phyloP scores from a whole-genome alignment of 1,140 invertebrate genomes.

The Drosophila kepulauana region DNA sequence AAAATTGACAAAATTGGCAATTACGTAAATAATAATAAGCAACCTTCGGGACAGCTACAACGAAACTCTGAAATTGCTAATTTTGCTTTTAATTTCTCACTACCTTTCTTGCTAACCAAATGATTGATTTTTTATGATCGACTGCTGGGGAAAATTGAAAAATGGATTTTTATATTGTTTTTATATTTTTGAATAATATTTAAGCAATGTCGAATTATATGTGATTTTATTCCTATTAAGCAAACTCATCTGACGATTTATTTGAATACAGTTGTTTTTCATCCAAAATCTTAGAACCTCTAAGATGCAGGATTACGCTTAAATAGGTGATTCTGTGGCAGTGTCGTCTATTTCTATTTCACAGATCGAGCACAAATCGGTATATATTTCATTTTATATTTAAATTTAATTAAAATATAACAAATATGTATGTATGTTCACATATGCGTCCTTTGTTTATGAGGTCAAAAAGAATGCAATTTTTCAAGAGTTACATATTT shows the following conservation, averaged over 20 bases:
- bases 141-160: too few species aligned
- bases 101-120: too few species aligned
- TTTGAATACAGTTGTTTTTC: too few species aligned
- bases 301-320: too few species aligned
- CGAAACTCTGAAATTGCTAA: not conserved
- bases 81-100: constrained; percentile 1
- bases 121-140: too few species aligned
- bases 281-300: too few species aligned
- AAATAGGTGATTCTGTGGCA: too few species aligned
- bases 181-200: too few species aligned
- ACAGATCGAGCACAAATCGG: not conserved
- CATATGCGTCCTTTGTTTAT: not conserved
- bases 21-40: constrained; percentile 12
- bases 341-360: not conserved
- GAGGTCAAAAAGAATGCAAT: not conserved
- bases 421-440: constrained; percentile 7
- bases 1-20: constrained; percentile 5
- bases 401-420: not conserved
- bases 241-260: too few species aligned
- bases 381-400: not conserved
- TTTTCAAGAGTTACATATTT: not conserved
- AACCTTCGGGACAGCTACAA: not conserved
- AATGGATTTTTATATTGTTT: too few species aligned
- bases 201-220: too few species aligned
- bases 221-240: too few species aligned